Conservation (phyloP, 2,888 invertebrate species). For the Eulithis testata region DNA sequence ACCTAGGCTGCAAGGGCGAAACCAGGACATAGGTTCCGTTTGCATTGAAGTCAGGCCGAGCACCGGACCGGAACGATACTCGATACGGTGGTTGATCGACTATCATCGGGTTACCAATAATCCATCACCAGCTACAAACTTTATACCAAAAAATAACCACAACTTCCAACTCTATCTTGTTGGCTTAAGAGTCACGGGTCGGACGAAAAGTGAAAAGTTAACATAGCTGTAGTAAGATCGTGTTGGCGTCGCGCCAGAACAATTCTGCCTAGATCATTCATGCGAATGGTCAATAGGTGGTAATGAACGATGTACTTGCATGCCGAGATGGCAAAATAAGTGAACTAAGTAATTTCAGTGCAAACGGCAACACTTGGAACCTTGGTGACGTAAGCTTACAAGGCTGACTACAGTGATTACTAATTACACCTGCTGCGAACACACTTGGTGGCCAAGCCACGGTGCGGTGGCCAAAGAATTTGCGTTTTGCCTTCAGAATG, state of each 20-base stretch:
- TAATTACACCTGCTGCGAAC: too few relatives aligned
- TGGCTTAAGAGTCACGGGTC: slow-evolving; percentile 30
- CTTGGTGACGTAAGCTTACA: neutral
- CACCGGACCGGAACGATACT: slow-evolving; percentile 69
- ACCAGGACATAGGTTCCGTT: slow-evolving; percentile 66
- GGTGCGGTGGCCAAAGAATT: too few relatives aligned
- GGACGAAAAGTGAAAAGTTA: slow-evolving; percentile 20
- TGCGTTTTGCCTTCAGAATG: too few relatives aligned
- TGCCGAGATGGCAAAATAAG: neutral
- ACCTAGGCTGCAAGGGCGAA: slow-evolving; percentile 20
- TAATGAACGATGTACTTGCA: slow-evolving; percentile 43
- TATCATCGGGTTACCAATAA: slow-evolving; percentile 64
- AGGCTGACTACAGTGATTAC: too few relatives aligned
- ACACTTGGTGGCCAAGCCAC: too few relatives aligned
- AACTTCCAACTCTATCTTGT: slow-evolving; percentile 38
- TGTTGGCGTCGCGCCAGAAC: slow-evolving; percentile 57
- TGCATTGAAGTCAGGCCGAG: slow-evolving; percentile 57
- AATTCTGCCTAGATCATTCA: slow-evolving; percentile 61
- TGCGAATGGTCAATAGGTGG: slow-evolving; percentile 50
- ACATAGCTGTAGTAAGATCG: slow-evolving; percentile 44
- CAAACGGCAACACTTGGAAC: neutral
- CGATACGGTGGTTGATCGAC: slow-evolving; percentile 67
- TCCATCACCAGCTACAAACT: slow-evolving; percentile 38
- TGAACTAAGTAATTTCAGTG: neutral
- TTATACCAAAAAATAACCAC: slow-evolving; percentile 22